These are phyloP conservation scores for Meteorus colon DNA, from an alignment of 2,888 invertebrate genomes.

Conservation along the genomic window DNA sequence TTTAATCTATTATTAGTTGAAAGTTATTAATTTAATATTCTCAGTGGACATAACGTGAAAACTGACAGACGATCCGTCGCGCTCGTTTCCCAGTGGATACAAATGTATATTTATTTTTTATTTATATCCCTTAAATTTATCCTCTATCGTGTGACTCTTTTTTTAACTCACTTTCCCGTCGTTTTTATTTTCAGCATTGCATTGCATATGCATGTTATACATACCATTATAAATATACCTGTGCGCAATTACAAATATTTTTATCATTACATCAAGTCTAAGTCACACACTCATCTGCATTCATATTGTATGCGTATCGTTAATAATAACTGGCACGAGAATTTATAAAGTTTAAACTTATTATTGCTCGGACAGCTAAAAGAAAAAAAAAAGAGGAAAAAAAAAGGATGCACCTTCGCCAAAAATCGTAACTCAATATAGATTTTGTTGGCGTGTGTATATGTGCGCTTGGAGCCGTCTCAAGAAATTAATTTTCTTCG, in stretches of 20 bases:
- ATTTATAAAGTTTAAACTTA: neutral
- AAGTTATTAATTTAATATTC: neutral
- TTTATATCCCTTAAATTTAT: neutral
- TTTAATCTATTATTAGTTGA: neutral
- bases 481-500: slow-evolving; percentile 59
- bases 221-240: too few relatives aligned
- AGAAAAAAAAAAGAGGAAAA: neutral
- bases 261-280: too few relatives aligned
- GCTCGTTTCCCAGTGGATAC: slow-evolving; percentile 55
- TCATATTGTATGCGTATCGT: neutral
- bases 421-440: slow-evolving; percentile 21
- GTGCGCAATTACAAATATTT: too few relatives aligned
- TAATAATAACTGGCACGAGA: neutral
- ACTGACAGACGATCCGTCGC: slow-evolving; percentile 36
- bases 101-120: neutral
- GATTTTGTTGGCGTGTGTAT: neutral
- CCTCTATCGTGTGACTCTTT: neutral
- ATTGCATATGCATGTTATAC: neutral
- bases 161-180: too few relatives aligned
- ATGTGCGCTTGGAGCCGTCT: slow-evolving; percentile 30
- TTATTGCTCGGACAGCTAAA: neutral
- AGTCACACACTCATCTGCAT: too few relatives aligned
- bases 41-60: slow-evolving; percentile 21
- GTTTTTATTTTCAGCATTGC: neutral
- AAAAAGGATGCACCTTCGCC: slow-evolving; percentile 9